phyloP scores from a whole-genome alignment of 53 echinoderm and acorn worm genomes.

The Apostichopus leukothele region DNA sequence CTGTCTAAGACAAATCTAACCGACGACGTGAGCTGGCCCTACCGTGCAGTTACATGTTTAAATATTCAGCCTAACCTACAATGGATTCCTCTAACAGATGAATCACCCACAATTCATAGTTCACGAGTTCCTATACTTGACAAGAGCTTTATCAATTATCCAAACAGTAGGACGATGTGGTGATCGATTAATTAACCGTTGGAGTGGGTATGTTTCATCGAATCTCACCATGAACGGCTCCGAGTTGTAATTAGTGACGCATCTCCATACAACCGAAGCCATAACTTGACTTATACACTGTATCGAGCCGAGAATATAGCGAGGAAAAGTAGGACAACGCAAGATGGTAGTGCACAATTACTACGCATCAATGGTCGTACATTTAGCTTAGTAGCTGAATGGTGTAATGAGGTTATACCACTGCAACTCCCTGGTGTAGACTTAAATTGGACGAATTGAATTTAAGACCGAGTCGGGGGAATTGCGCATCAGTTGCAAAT shows the following conservation, averaged over 20 bases:
- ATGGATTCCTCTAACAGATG: not conserved
- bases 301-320: constrained; percentile 1
- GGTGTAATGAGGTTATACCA: constrained; percentile 33
- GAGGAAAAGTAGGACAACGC: constrained; percentile 4
- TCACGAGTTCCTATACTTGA: not conserved
- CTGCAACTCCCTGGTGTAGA: constrained; percentile 17
- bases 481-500: constrained; percentile 40
- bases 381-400: constrained; percentile 18
- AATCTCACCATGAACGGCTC: not conserved
- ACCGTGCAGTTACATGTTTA: too few species aligned
- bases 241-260: constrained; percentile 10
- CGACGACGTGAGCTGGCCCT: too few species aligned
- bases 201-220: not conserved
- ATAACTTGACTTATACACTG: constrained; percentile 22
- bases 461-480: constrained; percentile 28
- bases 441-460: constrained; percentile 37
- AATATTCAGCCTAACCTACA: not conserved
- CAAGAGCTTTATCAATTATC: not conserved
- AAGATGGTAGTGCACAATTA: constrained; percentile 15
- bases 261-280: not conserved
- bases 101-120: not conserved
- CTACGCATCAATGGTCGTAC: constrained; percentile 41
- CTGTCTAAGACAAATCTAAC: too few species aligned
- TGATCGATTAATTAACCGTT: constrained; percentile 23
- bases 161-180: not conserved